Evolutionary conservation across 2,797 vertebrate species (phyloP), one percentile per base, ranked within the genome.

Genomic region (Dromococcyx pavoninus): DNA sequence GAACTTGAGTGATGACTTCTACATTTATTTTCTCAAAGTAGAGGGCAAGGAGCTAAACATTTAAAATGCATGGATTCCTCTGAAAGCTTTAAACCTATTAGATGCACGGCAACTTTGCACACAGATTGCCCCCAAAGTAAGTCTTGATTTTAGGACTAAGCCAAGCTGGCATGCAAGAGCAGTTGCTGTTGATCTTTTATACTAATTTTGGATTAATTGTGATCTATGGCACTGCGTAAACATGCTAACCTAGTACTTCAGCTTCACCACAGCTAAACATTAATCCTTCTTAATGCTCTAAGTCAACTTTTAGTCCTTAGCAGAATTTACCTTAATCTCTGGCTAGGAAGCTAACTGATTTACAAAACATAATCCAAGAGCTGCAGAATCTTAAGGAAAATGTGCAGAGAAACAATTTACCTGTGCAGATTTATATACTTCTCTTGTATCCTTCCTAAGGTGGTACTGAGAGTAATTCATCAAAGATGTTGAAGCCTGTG

Each of bases 231-330:
- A 98, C 98, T 99, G 98, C 98, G 98, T 99, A 99, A 99, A 99
- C 99, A 99, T 97, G 98, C 98, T 98, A 98, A 98, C 98, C 97
- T 98, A 98, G 98, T 98, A 98, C 98, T 98, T 98, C 98, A 98
- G 98, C 99, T 98, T 98, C 98, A 98, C 98, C 98, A 98, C 97
- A 99, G 99, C 99, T 99, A 99, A 99, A 98, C 98, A 99, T 99
- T 99, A 99, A 99, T 99, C 99, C 99, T 98, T 98, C 98, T 99
- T 99, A 99, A 99, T 99, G 98, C 99, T 98, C 97, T 99, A 99
- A 99, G 99, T 99, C 99, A 99, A 99, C 99, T 99, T 99, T 98
- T 98, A 99, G 98, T 99, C 98, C 99, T 99, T 99, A 99, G 99
- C 98, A 99, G 98, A 99, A 98, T 99, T 99, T 99, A 98, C 98